These are phyloP conservation scores for Ostrea denselamellosa DNA, from an alignment of 1,140 invertebrate genomes.

Conservation along the genomic window DNA sequence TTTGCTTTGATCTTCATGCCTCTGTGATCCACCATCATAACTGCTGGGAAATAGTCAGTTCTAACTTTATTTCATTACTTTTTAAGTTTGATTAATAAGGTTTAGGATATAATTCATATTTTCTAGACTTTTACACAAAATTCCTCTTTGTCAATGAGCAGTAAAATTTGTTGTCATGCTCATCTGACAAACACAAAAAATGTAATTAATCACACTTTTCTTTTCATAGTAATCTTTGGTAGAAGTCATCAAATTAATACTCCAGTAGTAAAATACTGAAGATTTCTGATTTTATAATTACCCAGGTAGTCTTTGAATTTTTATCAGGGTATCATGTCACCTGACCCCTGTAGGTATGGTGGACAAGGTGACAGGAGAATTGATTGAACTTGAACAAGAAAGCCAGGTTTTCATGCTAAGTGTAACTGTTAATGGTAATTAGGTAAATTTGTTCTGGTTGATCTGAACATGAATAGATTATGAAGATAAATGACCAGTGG, in stretches of 20 bases:
- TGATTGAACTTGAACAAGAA: constrained; percentile 17
- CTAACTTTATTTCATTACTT: too few relatives aligned
- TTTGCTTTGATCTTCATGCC: too few relatives aligned
- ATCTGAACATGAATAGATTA: constrained; percentile 38
- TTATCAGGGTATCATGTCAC: neutral
- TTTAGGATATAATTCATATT: neutral
- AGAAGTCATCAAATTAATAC: neutral
- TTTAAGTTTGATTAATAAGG: neutral
- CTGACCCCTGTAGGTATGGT: neutral
- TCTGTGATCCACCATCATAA: too few relatives aligned
- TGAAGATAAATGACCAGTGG: constrained; percentile 31
- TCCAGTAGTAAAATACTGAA: neutral
- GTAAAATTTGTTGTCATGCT: constrained; percentile 8
- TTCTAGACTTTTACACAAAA: neutral
- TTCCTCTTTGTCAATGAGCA: neutral
- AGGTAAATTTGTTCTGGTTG: constrained; percentile 23
- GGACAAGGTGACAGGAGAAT: constrained; percentile 25
- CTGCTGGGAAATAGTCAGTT: too few relatives aligned
- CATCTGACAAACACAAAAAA: constrained; percentile 16
- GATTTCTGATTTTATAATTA: neutral
- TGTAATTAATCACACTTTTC: neutral
- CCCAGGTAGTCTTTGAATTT: neutral
- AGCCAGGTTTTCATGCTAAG: neutral
- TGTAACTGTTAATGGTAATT: constrained; percentile 32
- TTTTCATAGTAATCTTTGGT: neutral